Base-by-base conservation (phyloP, 2,113 vertebrate species). In the Gymnorhina tibicen region DNA sequence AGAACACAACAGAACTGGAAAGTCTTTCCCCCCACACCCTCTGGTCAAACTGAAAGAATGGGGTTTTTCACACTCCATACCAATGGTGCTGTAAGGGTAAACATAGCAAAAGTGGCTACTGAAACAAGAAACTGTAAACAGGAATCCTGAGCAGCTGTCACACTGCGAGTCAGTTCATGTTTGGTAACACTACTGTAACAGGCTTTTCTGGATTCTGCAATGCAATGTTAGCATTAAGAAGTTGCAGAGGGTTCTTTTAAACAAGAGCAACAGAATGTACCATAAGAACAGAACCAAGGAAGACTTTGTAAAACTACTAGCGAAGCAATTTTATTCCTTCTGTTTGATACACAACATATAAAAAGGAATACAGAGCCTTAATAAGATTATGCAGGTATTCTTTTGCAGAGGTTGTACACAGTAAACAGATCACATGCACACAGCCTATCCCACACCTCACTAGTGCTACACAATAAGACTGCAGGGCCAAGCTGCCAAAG, bases 171-270 rank as follows among this genome's bases (percentile, higher is more conserved):
- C 70, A 37, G 37, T 67, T 93, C 96, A 95, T 83, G 95, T 88
- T 83, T 81, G 53, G 18, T 39, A 77, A 44, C 35, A 37, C 46
- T 58, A 23, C 70, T 50, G 14, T 24, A 97, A 97, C 96, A 95
- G 78, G 88, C 63, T 92, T 96, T 94, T 95, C 94, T 3, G 1
- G 93, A 92, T 88, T 91, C 86, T 93, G 80, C 52, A 68, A 30
- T 47, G 24, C 50, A 77, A 22, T 0, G 0, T 47, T 78, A 30
- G 66, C 26, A 47, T 52, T 62, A 70, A 58, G 56, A 42, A 89
- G 24, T 24, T 63, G 18, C 58, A 74, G 1, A 3, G 35, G 6
- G 5, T 70, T 47, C 64, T 73, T 90, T 50, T 55, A 93, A 53
- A 62, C 20, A 77, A 17, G 33, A 92, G 55, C 55, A 83, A 63